phyloP scores from a whole-genome alignment of 2,888 invertebrate species.

The Yponomeuta sedellus region DNA sequence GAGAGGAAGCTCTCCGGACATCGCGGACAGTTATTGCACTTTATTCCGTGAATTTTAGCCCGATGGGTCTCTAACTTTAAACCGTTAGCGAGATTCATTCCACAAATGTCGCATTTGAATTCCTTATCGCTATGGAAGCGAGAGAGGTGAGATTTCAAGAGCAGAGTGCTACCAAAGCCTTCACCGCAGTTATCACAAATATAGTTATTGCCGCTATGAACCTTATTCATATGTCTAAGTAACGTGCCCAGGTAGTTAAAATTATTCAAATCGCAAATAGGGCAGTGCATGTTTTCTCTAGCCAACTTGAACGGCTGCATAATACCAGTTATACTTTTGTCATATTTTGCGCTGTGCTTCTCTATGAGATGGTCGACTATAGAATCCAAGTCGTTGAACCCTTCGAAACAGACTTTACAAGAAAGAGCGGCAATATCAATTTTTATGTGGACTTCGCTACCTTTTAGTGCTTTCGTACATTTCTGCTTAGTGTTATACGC shows the following conservation, averaged over 20 bases:
- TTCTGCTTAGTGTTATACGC: conserved; percentile 26
- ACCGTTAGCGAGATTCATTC: conserved; percentile 29
- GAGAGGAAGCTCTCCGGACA: conserved; percentile 37
- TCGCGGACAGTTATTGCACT: conserved; percentile 31
- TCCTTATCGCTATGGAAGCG: conserved; percentile 27
- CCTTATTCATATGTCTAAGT: conserved; percentile 33
- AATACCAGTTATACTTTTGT: conserved; percentile 26
- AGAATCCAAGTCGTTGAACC: conserved; percentile 24
- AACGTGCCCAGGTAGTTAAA: conserved; percentile 31
- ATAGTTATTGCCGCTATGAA: conserved; percentile 30
- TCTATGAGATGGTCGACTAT: conserved; percentile 31
- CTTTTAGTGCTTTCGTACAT: conserved; percentile 29
- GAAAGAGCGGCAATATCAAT: conserved; percentile 32
- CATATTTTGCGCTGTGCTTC: conserved; percentile 30
- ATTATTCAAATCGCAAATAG: conserved; percentile 23
- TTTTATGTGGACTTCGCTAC: conserved; percentile 29
- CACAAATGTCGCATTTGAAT: conserved; percentile 34
- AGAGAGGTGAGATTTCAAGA: conserved; percentile 30
- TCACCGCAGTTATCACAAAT: conserved; percentile 34
- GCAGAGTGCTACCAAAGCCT: conserved; percentile 29
- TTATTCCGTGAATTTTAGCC: conserved; percentile 34
- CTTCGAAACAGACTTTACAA: conserved; percentile 32
- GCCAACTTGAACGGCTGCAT: conserved; percentile 31
- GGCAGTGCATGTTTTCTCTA: conserved; percentile 31
- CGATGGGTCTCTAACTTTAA: conserved; percentile 31